Percentiles rank a stretch among this genome's conserved stretches.
phyloP scores from a whole-genome alignment of 2,888 invertebrate genomes.

The Meta bourneti region DNA sequence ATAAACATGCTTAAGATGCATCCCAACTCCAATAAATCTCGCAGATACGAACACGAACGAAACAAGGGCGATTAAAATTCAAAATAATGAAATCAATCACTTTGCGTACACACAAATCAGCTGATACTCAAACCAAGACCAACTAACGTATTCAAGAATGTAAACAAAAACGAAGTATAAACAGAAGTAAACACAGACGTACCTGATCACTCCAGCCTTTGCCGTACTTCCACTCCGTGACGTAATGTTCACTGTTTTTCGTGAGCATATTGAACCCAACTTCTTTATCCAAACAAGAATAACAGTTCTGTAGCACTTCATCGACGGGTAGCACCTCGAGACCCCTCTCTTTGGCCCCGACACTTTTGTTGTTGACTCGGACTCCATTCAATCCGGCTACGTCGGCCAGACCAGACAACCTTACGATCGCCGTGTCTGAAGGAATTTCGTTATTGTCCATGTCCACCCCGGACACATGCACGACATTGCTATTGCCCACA shows the following conservation, averaged over 20 bases:
- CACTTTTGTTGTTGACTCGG: conserved; percentile 79
- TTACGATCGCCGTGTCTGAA: conserved; percentile 77
- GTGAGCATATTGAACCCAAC: conserved; percentile 79
- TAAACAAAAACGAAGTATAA: not conserved
- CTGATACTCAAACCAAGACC: no score
- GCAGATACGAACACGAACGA: not conserved
- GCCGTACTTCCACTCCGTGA: conserved; percentile 79
- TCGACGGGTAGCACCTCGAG: conserved; percentile 77
- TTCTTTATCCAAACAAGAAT: conserved; percentile 77
- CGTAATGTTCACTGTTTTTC: conserved; percentile 79
- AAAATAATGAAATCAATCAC: not conserved
- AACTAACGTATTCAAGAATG: conserved; percentile 1
- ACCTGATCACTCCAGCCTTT: conserved; percentile 80
- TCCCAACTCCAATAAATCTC: not conserved
- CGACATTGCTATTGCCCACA: conserved; percentile 79
- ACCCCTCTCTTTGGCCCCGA: conserved; percentile 79
- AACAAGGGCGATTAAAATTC: not conserved
- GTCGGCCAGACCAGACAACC: conserved; percentile 76
- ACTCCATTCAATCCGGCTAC: conserved; percentile 78
- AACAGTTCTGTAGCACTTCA: conserved; percentile 78
- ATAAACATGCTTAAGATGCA: no score
- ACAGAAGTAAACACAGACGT: conserved; percentile 13
- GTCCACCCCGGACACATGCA: conserved; percentile 78
- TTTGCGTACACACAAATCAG: no score
- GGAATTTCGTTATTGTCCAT: conserved; percentile 77